A percentile compares a stretch with the other conserved stretches of the same genome.
phyloP scores from a whole-genome alignment of 1,140 invertebrate species.

The Atta texana region DNA sequence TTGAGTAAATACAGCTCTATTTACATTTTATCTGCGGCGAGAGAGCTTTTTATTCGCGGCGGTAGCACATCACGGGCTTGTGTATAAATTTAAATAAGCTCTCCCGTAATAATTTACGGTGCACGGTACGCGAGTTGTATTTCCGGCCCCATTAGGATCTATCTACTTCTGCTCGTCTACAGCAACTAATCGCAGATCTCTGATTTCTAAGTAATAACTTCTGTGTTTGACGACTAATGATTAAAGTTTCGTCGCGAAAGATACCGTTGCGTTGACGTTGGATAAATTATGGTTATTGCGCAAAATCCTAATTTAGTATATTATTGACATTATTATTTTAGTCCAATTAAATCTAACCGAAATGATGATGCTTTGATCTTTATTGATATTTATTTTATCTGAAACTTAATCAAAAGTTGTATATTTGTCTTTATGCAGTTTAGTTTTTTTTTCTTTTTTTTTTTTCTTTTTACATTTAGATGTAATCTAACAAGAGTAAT shows the following conservation, averaged over 20 bases:
- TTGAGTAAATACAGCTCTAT: constrained; percentile 49
- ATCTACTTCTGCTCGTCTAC: constrained; percentile 13
- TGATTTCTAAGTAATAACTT: constrained; percentile 24
- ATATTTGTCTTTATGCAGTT: neutral
- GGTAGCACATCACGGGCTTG: constrained; percentile 2
- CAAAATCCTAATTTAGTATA: neutral
- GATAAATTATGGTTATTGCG: neutral
- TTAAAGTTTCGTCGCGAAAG: constrained; percentile 2
- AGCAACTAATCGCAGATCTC: neutral
- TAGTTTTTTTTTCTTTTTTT: no score
- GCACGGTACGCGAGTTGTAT: neutral
- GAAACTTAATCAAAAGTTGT: neutral
- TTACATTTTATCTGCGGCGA: constrained; percentile 61
- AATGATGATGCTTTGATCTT: neutral
- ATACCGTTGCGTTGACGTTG: neutral
- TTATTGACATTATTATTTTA: neutral
- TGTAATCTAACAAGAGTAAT: neutral
- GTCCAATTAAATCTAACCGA: no score
- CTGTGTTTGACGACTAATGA: neutral
- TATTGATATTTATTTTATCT: neutral
- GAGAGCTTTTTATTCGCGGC: constrained; percentile 47
- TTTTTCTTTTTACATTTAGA: neutral
- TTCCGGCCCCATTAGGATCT: constrained; percentile 43
- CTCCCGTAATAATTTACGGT: constrained; percentile 40
- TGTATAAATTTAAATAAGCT: constrained; percentile 61